These are phyloP conservation scores for Discoglossus pictus DNA, from an alignment of 2,797 vertebrate genomes.

Conservation along the genomic window DNA sequence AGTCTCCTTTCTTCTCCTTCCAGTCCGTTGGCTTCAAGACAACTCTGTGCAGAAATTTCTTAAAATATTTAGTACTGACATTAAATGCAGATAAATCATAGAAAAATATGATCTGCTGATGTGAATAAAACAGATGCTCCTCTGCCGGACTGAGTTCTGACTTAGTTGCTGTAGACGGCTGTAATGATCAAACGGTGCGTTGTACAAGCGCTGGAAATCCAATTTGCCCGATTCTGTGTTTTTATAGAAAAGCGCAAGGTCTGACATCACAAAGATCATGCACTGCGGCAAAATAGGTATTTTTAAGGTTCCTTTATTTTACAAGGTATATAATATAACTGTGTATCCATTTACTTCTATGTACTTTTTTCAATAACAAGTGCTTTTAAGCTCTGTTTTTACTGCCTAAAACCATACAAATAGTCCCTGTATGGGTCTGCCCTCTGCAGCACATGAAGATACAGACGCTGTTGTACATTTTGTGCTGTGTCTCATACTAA, in stretches of 20 bases:
- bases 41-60: constrained; percentile 19
- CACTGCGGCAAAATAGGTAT: too few species aligned
- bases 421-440: too few species aligned
- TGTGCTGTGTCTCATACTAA: too few species aligned
- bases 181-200: constrained; percentile 7
- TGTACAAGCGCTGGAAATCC: constrained; percentile 14
- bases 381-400: too few species aligned
- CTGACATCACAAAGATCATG: neutral
- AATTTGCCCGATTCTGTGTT: constrained; percentile 7
- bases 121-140: constrained; percentile 8
- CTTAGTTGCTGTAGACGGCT: constrained; percentile 9
- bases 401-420: too few species aligned
- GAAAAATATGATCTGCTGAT: constrained; percentile 20
- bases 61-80: constrained; percentile 25
- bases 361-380: neutral
- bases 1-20: constrained; percentile 27
- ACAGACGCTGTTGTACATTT: too few species aligned
- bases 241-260: neutral
- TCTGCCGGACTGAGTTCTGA: constrained; percentile 3
- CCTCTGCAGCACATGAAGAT: too few species aligned
- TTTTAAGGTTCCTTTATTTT: too few species aligned
- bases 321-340: too few species aligned
- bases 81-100: constrained; percentile 16
- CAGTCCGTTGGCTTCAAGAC: neutral
- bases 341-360: neutral